Conservation (phyloP, 1,140 invertebrate species). For the Tetragonula clypearis region DNA sequence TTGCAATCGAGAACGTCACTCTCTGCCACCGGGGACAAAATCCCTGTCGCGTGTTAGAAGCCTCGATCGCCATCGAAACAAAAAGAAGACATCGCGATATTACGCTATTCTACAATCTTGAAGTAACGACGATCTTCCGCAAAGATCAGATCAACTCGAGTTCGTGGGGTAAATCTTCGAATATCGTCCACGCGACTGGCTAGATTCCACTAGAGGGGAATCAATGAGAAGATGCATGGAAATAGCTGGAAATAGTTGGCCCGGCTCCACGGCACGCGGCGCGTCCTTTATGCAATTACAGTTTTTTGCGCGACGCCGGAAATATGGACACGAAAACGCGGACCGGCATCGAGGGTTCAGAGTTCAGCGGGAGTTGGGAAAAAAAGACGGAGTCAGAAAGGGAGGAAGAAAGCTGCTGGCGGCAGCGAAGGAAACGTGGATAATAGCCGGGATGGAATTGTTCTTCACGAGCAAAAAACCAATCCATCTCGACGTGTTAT, state of each 20-base stretch:
- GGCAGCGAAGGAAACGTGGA: constrained; percentile 58
- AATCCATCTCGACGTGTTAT: constrained; percentile 76
- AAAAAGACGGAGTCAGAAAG: not conserved
- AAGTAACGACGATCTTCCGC: not conserved
- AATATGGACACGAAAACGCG: constrained; percentile 68
- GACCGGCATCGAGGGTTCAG: constrained; percentile 33
- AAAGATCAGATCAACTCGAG: not conserved
- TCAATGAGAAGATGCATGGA: constrained; percentile 60
- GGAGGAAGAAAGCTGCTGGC: not conserved
- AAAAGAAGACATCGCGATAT: too few relatives aligned
- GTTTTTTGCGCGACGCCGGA: constrained; percentile 73
- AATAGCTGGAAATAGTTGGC: constrained; percentile 64
- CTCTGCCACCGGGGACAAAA: too few relatives aligned
- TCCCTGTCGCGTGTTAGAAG: too few relatives aligned
- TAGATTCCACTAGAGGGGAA: constrained; percentile 43
- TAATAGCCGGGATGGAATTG: constrained; percentile 78
- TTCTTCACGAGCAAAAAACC: constrained; percentile 73
- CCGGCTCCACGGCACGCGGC: constrained; percentile 57
- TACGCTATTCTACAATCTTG: not conserved
- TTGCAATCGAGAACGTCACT: too few relatives aligned
- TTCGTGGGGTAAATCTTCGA: constrained; percentile 29
- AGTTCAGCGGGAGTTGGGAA: not conserved
- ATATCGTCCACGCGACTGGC: constrained; percentile 39
- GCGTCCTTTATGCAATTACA: constrained; percentile 78
- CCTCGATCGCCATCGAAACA: too few relatives aligned